Evolutionary conservation across 2,113 vertebrate species (phyloP).

Genomic region (Butorides virescens): DNA sequence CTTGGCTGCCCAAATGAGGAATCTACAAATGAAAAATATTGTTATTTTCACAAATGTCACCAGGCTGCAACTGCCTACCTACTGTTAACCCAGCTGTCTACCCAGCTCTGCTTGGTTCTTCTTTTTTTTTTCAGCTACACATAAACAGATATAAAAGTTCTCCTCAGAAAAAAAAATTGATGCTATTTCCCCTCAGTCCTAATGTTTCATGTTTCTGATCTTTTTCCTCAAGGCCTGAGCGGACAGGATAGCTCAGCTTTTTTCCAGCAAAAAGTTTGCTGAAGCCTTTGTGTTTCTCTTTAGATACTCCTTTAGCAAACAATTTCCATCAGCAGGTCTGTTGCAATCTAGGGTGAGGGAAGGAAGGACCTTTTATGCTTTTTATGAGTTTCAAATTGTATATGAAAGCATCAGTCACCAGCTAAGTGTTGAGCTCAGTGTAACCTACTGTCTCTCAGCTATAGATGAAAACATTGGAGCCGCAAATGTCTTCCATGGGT

Average conservation of each 20-base stretch:
- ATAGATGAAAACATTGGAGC: not conserved
- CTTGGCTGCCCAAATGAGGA: conserved; percentile 1
- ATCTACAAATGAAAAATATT: conserved; percentile 45
- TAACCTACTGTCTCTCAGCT: not conserved
- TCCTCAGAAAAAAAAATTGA: not conserved
- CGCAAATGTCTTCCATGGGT: conserved; percentile 41
- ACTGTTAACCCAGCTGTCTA: conserved; percentile 37
- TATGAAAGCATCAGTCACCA: not conserved
- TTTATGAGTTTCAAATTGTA: not conserved
- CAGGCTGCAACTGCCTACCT: not conserved
- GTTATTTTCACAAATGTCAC: conserved; percentile 44
- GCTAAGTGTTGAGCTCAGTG: not conserved
- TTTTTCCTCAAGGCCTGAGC: not conserved
- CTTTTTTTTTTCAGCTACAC: not conserved
- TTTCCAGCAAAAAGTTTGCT: not conserved
- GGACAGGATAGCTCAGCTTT: not conserved
- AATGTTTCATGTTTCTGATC: not conserved
- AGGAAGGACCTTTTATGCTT: not conserved
- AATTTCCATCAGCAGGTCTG: not conserved
- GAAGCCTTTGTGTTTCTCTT: not conserved
- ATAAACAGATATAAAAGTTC: not conserved
- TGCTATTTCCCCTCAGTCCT: not conserved
- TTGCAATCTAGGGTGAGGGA: not conserved
- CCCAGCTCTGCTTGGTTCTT: not conserved
- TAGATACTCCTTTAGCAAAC: not conserved